Conservation (phyloP, 2,888 invertebrate genomes). For the Nysson spinosus region DNA sequence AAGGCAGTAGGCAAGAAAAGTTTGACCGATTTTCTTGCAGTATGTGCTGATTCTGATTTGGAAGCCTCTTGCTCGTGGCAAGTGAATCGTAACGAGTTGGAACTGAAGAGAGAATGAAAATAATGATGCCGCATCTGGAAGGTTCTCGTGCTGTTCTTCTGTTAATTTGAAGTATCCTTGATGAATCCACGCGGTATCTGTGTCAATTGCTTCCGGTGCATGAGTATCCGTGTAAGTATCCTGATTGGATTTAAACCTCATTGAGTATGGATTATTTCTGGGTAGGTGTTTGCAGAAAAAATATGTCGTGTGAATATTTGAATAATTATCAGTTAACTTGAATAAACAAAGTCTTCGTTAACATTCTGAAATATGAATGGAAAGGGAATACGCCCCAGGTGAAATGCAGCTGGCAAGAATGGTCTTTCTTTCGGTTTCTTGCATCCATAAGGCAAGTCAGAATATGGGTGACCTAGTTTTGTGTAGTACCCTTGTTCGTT, state of each 20-base stretch:
- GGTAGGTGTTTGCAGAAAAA: no score
- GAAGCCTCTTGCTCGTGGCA: background rate
- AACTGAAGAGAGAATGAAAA: background rate
- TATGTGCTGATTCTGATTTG: constrained; percentile 1
- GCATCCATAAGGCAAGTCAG: constrained; percentile 4
- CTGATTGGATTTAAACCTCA: no score
- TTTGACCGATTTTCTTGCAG: constrained; percentile 14
- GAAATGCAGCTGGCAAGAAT: constrained; percentile 20
- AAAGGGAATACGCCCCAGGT: constrained; percentile 5
- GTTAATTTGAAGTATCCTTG: background rate
- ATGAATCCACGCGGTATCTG: background rate
- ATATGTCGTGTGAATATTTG: no score
- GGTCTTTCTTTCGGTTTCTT: constrained; percentile 22
- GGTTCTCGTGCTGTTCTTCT: background rate
- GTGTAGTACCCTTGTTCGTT: constrained; percentile 2
- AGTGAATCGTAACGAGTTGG: background rate
- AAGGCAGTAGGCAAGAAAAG: background rate
- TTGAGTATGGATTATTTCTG: no score
- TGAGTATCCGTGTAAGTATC: no score
- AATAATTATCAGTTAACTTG: no score
- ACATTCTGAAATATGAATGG: no score
- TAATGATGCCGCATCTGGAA: background rate
- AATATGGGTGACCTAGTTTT: constrained; percentile 38
- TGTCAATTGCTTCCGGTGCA: background rate
- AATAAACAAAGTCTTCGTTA: no score